Conservation (phyloP, 2,797 vertebrate species). For the Manis pentadactyla region DNA sequence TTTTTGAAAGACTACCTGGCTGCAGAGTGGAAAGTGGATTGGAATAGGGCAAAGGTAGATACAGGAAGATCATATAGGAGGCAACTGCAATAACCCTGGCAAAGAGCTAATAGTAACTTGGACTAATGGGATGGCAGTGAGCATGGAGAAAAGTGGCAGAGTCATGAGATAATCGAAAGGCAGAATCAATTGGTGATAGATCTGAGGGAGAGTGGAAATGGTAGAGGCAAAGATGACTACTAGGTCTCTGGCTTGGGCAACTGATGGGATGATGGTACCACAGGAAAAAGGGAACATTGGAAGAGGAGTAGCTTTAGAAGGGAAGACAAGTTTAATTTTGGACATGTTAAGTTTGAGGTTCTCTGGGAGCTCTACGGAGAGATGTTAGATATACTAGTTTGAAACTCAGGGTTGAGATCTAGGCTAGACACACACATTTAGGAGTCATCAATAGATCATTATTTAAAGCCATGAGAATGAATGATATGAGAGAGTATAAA, state of each 20-base stretch:
- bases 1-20: background rate
- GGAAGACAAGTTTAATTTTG: background rate
- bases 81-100: background rate
- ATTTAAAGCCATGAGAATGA: slow-evolving; percentile 33
- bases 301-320: background rate
- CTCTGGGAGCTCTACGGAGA: background rate
- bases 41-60: background rate
- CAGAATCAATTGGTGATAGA: background rate
- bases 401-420: background rate
- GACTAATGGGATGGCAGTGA: background rate
- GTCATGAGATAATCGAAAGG: background rate
- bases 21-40: background rate
- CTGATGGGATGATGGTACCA: background rate
- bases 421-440: background rate
- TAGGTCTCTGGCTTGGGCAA: background rate
- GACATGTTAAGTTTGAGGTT: background rate
- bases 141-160: background rate
- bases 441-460: background rate
- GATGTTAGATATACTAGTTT: slow-evolving; percentile 4
- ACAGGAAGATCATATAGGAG: background rate
- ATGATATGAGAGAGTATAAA: background rate
- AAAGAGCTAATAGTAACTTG: background rate
- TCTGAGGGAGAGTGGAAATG: background rate
- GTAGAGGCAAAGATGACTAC: background rate
- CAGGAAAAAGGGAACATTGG: background rate